phyloP scores from a whole-genome alignment of 2,113 vertebrate genomes.

The Paradoxurus hermaphroditus region DNA sequence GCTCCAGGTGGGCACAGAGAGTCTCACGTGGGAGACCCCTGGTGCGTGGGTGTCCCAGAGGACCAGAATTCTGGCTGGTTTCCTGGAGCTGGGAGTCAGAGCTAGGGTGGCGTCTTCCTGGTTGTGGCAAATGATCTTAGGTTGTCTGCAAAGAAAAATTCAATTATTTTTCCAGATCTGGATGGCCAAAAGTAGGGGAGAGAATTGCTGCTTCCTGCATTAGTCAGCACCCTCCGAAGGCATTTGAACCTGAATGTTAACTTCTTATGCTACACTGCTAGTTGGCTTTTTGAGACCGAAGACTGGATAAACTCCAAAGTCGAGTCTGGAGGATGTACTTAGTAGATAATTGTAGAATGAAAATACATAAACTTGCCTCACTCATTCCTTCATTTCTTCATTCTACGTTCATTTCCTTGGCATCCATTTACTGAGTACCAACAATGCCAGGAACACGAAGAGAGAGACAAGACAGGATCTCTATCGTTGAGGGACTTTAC shows the following conservation, averaged over 20 bases:
- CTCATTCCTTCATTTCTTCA: background rate
- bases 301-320: background rate
- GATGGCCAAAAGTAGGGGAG: background rate
- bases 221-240: background rate
- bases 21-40: accelerated
- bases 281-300: background rate
- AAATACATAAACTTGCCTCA: background rate
- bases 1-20: slow-evolving; percentile 71
- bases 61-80: background rate
- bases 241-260: background rate
- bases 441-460: background rate
- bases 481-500: background rate
- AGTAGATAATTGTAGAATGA: background rate
- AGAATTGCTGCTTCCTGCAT: background rate
- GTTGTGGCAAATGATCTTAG: background rate
- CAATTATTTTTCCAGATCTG: background rate
- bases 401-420: background rate
- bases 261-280: background rate
- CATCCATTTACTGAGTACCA: background rate
- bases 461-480: background rate
- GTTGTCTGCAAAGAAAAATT: background rate
- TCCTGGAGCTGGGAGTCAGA: background rate
- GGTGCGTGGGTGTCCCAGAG: background rate
- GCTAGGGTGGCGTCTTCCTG: background rate
- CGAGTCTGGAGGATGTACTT: background rate